Percentiles rank a stretch among this genome's conserved stretches.
These are phyloP conservation scores for Cepaea nemoralis DNA, from an alignment of 1,140 invertebrate species.

Conservation along the genomic window DNA sequence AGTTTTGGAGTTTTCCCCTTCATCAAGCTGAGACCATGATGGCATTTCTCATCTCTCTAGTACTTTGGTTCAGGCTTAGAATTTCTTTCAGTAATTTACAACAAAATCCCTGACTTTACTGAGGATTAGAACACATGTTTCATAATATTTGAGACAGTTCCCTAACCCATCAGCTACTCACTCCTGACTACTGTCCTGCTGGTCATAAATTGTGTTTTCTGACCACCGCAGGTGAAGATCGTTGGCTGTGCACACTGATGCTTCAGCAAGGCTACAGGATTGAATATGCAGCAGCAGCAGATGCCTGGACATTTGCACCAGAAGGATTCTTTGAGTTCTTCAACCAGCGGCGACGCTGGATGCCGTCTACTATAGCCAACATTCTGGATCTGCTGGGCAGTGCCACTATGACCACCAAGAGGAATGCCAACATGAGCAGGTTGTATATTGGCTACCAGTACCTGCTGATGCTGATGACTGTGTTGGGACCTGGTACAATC, in stretches of 20 bases:
- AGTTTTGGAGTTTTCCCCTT: no score
- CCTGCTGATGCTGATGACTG: slow-evolving; percentile 86
- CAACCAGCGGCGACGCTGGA: slow-evolving; percentile 78
- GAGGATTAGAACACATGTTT: no score
- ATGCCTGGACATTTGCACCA: slow-evolving; percentile 95
- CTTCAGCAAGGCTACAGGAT: slow-evolving; percentile 96
- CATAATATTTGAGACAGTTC: no score
- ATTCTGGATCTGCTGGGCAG: slow-evolving; percentile 76
- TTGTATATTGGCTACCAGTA: slow-evolving; percentile 94
- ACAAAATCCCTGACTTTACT: no score
- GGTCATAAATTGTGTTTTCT: no score
- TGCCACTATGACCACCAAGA: slow-evolving; percentile 61
- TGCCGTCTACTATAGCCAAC: slow-evolving; percentile 79
- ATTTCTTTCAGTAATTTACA: no score
- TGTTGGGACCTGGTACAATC: slow-evolving; percentile 78
- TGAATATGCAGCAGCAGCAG: slow-evolving; percentile 97
- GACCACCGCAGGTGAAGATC: slow-evolving; percentile 70
- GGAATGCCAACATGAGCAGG: slow-evolving; percentile 96
- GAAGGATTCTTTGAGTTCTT: slow-evolving; percentile 79
- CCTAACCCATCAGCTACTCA: no score
- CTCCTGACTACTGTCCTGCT: no score
- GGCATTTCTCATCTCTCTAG: no score
- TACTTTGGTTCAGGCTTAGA: no score
- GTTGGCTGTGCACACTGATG: slow-evolving; percentile 93
- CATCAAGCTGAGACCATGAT: no score